These are phyloP conservation scores for Vidua chalybeata DNA, from an alignment of 2,113 vertebrate genomes.

Conservation along the genomic window DNA sequence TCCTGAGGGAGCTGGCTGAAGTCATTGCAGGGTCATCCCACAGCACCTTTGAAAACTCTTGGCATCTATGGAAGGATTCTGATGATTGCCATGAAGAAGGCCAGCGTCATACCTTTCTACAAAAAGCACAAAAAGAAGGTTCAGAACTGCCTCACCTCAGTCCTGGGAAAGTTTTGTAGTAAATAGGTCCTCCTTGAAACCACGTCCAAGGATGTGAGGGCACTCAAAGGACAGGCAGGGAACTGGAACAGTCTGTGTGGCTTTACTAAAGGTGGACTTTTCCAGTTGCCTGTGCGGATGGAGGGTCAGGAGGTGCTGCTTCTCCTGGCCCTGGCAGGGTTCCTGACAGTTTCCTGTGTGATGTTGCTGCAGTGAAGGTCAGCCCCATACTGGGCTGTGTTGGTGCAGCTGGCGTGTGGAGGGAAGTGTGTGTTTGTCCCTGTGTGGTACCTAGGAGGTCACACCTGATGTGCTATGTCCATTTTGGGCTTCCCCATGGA, in stretches of 20 bases:
- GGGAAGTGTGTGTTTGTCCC: neutral
- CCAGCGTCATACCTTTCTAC: neutral
- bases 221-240: neutral
- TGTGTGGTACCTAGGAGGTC: neutral
- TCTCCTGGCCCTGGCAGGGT: neutral
- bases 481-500: neutral
- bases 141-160: neutral
- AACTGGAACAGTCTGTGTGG: neutral
- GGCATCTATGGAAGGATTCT: neutral
- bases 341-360: neutral
- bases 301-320: neutral
- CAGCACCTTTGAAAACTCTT: neutral
- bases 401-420: neutral
- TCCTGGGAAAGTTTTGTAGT: neutral
- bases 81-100: neutral
- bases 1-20: neutral
- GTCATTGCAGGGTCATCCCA: neutral
- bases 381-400: neutral
- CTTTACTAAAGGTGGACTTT: neutral
- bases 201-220: neutral
- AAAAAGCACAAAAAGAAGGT: neutral
- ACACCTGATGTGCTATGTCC: neutral
- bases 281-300: neutral
- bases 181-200: neutral
- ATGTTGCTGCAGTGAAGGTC: neutral